phyloP scores from a whole-genome alignment of 2,888 invertebrate species.

The Lasioglossum malachurum region DNA sequence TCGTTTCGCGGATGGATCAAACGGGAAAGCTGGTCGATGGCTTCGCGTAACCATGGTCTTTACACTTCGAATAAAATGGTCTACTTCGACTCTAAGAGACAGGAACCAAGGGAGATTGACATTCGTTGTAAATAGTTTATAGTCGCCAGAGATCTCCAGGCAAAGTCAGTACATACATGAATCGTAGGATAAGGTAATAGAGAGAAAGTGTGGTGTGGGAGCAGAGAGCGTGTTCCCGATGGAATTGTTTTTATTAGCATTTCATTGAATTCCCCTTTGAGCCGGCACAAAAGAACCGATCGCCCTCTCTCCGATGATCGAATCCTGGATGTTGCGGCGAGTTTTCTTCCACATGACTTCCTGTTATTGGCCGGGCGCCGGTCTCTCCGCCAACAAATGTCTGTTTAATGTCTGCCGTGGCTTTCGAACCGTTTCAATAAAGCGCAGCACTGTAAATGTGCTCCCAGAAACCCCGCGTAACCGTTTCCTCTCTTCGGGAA shows the following conservation, averaged over 20 bases:
- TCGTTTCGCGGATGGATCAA: too few relatives aligned
- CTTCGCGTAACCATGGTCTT: too few relatives aligned
- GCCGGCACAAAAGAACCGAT: conserved; percentile 32
- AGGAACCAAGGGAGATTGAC: too few relatives aligned
- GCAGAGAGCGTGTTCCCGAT: not conserved
- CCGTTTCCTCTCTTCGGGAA: not conserved
- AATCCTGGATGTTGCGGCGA: conserved; percentile 30
- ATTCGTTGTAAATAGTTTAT: not conserved
- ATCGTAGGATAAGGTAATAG: not conserved
- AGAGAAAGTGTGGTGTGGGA: not conserved
- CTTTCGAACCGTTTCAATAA: conserved; percentile 8
- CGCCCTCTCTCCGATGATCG: conserved; percentile 38
- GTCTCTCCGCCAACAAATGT: not conserved
- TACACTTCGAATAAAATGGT: too few relatives aligned
- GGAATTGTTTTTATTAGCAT: conserved; percentile 61
- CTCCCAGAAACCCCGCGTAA: not conserved
- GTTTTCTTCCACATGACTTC: conserved; percentile 17
- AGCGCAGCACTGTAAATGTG: not conserved
- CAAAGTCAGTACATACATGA: not conserved
- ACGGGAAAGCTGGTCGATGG: too few relatives aligned
- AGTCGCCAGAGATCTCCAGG: not conserved
- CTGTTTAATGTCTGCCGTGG: not conserved
- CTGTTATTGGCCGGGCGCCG: not conserved
- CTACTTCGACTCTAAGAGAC: too few relatives aligned
- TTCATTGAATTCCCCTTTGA: conserved; percentile 57